These are phyloP conservation scores for Eucriotettix oculatus DNA, from an alignment of 2,888 invertebrate species.

Conservation along the genomic window DNA sequence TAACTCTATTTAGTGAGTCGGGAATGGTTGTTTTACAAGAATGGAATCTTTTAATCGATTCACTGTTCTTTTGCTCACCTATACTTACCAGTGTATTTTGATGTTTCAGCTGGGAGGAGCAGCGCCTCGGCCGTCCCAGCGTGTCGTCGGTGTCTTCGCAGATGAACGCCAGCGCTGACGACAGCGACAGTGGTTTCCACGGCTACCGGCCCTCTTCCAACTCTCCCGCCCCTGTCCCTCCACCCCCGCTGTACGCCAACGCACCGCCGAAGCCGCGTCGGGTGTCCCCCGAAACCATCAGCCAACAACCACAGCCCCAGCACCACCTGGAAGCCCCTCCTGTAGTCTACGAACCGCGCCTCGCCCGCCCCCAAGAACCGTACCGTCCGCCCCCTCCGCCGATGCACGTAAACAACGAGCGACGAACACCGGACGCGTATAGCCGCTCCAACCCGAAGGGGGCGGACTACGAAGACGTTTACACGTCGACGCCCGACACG, in stretches of 20 bases:
- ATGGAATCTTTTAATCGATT: too few relatives aligned
- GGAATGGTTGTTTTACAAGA: too few relatives aligned
- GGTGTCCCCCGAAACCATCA: slow-evolving; percentile 7
- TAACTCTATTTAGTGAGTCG: too few relatives aligned
- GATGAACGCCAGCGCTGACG: slow-evolving; percentile 23
- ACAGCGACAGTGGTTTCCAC: slow-evolving; percentile 28
- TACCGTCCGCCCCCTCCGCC: slow-evolving; percentile 6
- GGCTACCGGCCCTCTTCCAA: slow-evolving; percentile 19
- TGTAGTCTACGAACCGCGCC: slow-evolving; percentile 1
- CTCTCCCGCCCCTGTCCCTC: neutral
- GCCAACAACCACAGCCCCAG: neutral
- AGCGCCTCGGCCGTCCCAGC: slow-evolving; percentile 18
- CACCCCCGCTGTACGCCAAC: slow-evolving; percentile 67
- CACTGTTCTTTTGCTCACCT: too few relatives aligned
- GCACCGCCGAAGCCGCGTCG: slow-evolving; percentile 78
- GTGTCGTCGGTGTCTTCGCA: slow-evolving; percentile 25
- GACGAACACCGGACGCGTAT: slow-evolving; percentile 70
- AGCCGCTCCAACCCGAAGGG: slow-evolving; percentile 36
- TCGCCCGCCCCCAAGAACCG: slow-evolving; percentile 15
- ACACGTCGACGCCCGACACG: slow-evolving; percentile 21
- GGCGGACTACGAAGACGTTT: neutral
- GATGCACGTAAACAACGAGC: slow-evolving; percentile 29
- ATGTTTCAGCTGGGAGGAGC: slow-evolving; percentile 10
- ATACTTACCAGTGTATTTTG: neutral
- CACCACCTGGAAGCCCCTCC: neutral